phyloP scores from a whole-genome alignment of 2,888 invertebrate genomes.

The Pristionchus entomophagus region DNA sequence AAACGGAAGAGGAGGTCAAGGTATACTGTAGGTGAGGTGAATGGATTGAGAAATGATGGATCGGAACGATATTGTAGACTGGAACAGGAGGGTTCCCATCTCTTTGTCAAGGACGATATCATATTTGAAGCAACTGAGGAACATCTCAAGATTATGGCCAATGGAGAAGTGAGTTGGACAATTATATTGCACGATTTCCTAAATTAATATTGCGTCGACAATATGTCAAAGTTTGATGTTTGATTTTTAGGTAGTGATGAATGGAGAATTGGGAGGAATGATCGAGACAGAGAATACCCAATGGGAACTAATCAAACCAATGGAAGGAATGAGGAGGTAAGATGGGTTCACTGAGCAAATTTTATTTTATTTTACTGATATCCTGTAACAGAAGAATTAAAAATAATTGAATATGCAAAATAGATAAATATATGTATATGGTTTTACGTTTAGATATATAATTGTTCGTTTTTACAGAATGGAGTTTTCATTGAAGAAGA shows the following conservation, averaged over 20 bases:
- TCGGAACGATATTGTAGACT: not conserved
- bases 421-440: too few relatives aligned
- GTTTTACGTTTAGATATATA: too few relatives aligned
- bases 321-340: slow-evolving; percentile 5
- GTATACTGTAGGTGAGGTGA: not conserved
- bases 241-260: slow-evolving; percentile 12
- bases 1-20: not conserved
- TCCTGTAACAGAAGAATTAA: too few relatives aligned
- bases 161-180: not conserved
- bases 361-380: too few relatives aligned
- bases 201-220: not conserved
- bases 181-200: not conserved
- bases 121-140: not conserved
- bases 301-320: not conserved
- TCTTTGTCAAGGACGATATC: slow-evolving; percentile 5
- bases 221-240: too few relatives aligned
- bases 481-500: slow-evolving; percentile 8
- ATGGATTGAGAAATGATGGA: not conserved
- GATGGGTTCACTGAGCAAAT: not conserved
- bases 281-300: not conserved
- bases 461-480: not conserved
- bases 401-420: too few relatives aligned
- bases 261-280: slow-evolving; percentile 30
- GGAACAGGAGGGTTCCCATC: slow-evolving; percentile 4
- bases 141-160: not conserved